Evolutionary conservation across 2,113 vertebrate genomes (phyloP).

Genomic region (Micronycteris hirsuta): DNA sequence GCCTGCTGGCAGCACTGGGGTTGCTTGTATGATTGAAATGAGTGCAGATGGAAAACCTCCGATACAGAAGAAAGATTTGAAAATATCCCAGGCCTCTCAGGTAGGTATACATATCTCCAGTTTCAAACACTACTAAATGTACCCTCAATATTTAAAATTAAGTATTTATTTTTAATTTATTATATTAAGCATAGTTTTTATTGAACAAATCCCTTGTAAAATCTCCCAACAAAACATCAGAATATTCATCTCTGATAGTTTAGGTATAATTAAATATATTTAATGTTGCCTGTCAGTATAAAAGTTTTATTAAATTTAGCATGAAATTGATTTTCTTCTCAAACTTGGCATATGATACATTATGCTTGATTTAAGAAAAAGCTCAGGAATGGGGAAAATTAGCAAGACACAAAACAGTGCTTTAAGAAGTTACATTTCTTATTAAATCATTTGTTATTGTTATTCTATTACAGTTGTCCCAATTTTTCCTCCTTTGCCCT

Average conservation of each 20-base stretch:
- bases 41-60: slow-evolving; percentile 79
- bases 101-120: slow-evolving; percentile 69
- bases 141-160: neutral
- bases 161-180: neutral
- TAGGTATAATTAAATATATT: slow-evolving; percentile 22
- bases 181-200: neutral
- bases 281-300: neutral
- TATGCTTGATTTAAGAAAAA: neutral
- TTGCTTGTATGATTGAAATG: slow-evolving; percentile 87
- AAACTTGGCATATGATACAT: neutral
- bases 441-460: too few species aligned
- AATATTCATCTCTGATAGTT: slow-evolving; percentile 11
- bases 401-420: neutral
- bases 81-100: slow-evolving; percentile 77
- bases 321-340: slow-evolving; percentile 16
- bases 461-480: too few species aligned
- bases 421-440: neutral
- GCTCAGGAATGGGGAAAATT: neutral
- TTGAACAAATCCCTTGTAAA: neutral
- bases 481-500: too few species aligned
- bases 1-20: slow-evolving; percentile 77
- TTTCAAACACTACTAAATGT: neutral
- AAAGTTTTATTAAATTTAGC: slow-evolving; percentile 18
- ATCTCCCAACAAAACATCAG: neutral
- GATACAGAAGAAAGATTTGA: slow-evolving; percentile 75